phyloP scores from a whole-genome alignment of 2,113 vertebrate genomes.

The Petrocephalus zakoni region DNA sequence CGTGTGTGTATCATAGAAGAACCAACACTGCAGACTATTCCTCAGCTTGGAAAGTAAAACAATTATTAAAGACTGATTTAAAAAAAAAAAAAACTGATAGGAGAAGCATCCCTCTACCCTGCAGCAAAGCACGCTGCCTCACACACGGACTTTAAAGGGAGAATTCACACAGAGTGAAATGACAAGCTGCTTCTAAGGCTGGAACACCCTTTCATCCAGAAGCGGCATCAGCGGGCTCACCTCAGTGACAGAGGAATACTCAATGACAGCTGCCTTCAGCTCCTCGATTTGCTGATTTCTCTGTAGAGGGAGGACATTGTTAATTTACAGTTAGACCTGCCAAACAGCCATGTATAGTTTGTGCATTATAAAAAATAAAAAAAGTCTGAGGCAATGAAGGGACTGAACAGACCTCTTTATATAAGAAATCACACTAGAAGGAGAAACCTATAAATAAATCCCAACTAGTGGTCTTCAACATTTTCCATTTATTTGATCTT shows the following conservation, averaged over 20 bases:
- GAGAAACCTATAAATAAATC: not conserved
- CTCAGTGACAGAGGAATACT: conserved; percentile 75
- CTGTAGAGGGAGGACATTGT: conserved; percentile 51
- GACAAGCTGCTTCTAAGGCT: not conserved
- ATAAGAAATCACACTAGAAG: not conserved
- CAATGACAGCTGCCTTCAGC: conserved; percentile 64
- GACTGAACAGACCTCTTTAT: not conserved
- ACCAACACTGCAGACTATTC: not conserved
- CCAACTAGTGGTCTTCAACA: not conserved
- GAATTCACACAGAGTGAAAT: not conserved
- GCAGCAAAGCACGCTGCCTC: not conserved
- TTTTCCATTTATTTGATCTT: not conserved
- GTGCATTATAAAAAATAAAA: not conserved
- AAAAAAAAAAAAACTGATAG: not conserved
- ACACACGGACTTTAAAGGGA: not conserved
- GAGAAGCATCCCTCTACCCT: not conserved
- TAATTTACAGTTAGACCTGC: not conserved
- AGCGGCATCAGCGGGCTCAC: conserved; percentile 44
- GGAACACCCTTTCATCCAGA: not conserved
- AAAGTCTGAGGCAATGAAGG: not conserved
- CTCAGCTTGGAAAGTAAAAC: not conserved
- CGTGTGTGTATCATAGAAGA: not conserved
- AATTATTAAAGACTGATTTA: not conserved
- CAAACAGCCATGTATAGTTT: not conserved
- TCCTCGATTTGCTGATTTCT: conserved; percentile 71